Conservation (phyloP, 2,888 invertebrate genomes). For the Heteropelma amictum region DNA sequence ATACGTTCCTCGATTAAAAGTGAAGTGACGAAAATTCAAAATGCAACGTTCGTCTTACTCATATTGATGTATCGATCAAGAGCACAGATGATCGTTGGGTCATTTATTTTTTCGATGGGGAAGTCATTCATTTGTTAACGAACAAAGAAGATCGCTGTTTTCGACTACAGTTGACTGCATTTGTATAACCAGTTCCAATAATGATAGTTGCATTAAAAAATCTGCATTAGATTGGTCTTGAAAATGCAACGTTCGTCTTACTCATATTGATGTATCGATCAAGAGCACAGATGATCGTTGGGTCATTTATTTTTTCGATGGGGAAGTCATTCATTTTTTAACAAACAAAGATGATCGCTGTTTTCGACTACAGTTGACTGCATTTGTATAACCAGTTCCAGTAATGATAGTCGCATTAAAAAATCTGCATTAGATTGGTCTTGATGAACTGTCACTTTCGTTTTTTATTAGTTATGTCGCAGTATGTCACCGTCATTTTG, state of each 20-base stretch:
- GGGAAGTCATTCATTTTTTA: not conserved
- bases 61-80: conserved; percentile 61
- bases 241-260: conserved; percentile 63
- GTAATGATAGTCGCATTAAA: no score
- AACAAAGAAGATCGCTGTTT: not conserved
- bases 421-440: no score
- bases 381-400: not conserved
- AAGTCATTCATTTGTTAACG: not conserved
- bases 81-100: conserved; percentile 23
- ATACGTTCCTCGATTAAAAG: no score
- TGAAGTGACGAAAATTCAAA: no score
- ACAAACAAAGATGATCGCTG: not conserved
- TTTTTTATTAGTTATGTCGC: no score
- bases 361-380: not conserved
- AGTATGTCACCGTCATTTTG: no score
- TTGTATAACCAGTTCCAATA: not conserved
- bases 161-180: not conserved
- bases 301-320: not conserved
- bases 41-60: conserved; percentile 62
- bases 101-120: not conserved
- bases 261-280: conserved; percentile 61
- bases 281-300: conserved; percentile 44
- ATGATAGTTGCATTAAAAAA: no score
- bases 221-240: no score
- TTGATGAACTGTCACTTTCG: no score